Evolutionary conservation across 2,888 invertebrate species (phyloP), one percentile per base, ranked within the genome.

Genomic region (Lamellibrachia columna): DNA sequence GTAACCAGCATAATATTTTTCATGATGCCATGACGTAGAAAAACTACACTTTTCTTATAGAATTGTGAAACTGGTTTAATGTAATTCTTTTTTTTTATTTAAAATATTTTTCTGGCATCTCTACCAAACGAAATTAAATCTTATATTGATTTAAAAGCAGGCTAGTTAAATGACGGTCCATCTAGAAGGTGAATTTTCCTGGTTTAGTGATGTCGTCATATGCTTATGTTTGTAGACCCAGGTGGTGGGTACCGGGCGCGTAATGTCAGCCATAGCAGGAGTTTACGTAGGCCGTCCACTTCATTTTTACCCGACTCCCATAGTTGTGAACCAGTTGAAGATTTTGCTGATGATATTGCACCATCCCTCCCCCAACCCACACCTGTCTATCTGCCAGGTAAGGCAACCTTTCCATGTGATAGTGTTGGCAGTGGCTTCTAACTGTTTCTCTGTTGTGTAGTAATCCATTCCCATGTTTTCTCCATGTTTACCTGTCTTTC

Each of bases 381-480:
- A 15, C 75, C 75, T 22, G 75, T 75, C 75, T 75, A n/a, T 22
- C 75, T 75, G 75, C 75, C 75, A 75, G 75, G 75, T 75, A 75
- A 75, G 75, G 75, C 22, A 22, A 75, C 75, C 22, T 75, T n/a
- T 75, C 58, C 58, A 15, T 22, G 15, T 75, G 75, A 6, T n/a
- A n/a, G 75, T 75, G 75, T 75, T 75, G 75, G 22, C 75, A 22
- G 75, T 75, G 75, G 75, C 75, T 75, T 75, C 75, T 75, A 75
- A 75, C 75, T 11, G n/a, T 22, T 75, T 75, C 75, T 15, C 75
- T 75, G 75, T n/a, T 75, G 4, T 75, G 75, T 6, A 75, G 22
- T 75, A 75, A 75, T 75, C 75, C 6, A 75, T 75, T 75, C 75
- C 75, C 75, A 75, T 22, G 75, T 75, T 1, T 75, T 75, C 75